A percentile compares a stretch with the other conserved stretches of the same genome.
Conservation (phyloP, 2,888 invertebrate genomes). For the Magallana nippona region DNA sequence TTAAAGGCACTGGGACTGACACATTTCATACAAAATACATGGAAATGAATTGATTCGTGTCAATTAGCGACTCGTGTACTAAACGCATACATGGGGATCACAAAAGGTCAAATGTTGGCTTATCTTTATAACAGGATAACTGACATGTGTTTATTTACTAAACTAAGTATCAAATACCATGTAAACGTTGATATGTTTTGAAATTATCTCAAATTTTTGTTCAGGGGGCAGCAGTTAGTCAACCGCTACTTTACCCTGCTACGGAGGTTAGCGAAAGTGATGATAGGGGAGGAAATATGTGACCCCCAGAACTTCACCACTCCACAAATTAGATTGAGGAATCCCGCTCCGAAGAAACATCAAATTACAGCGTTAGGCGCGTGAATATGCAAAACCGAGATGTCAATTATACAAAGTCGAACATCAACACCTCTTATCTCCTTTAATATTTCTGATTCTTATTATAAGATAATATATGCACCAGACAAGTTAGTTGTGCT, state of each 20-base stretch:
- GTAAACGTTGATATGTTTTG: conserved; percentile 42
- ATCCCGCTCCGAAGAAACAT: background rate
- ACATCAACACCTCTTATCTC: conserved; percentile 20
- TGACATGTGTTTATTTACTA: conserved; percentile 46
- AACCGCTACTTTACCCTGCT: background rate
- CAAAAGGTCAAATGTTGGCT: conserved; percentile 25
- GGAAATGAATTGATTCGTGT: background rate
- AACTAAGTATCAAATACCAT: conserved; percentile 40
- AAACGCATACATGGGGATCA: background rate
- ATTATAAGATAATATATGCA: conserved; percentile 4
- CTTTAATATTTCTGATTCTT: background rate
- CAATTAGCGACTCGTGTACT: background rate
- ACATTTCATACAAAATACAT: background rate
- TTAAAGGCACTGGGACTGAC: no score
- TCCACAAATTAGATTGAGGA: conserved; percentile 28
- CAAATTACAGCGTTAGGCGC: conserved; percentile 14
- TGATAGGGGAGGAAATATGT: conserved; percentile 2
- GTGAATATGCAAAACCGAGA: conserved; percentile 25
- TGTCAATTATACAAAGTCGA: conserved; percentile 12
- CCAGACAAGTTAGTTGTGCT: background rate
- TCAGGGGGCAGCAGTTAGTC: background rate
- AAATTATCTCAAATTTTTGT: conserved; percentile 43
- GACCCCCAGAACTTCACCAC: conserved; percentile 9
- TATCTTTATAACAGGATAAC: conserved; percentile 37
- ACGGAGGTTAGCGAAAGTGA: conserved; percentile 19